phyloP scores from a whole-genome alignment of 2,888 invertebrate species.

The Agelastica alni region DNA sequence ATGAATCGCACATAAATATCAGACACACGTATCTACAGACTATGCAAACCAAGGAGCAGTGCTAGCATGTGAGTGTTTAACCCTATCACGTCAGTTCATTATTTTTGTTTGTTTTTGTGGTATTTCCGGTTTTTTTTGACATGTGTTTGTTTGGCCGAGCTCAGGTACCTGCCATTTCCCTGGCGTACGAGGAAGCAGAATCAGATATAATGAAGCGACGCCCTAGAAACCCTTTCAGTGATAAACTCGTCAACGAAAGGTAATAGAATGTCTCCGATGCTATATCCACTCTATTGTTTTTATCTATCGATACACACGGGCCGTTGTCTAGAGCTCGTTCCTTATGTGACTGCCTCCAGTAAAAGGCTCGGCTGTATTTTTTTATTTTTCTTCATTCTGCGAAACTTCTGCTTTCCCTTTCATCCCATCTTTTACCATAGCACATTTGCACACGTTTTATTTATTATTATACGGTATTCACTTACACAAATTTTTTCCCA shows the following conservation, averaged over 20 bases:
- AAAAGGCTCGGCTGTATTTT: constrained; percentile 32
- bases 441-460: constrained; percentile 21
- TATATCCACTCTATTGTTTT: constrained; percentile 17
- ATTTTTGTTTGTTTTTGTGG: constrained; percentile 34
- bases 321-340: constrained; percentile 18
- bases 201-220: constrained; percentile 99
- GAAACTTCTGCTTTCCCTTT: constrained; percentile 44
- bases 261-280: constrained; percentile 57
- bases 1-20: constrained; percentile 28
- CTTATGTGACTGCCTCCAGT: constrained; percentile 29
- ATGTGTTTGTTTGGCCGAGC: constrained; percentile 54
- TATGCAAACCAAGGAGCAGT: constrained; percentile 50
- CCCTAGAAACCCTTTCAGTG: constrained; percentile 95
- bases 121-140: constrained; percentile 52
- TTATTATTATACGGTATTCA: too few relatives aligned
- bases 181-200: constrained; percentile 98
- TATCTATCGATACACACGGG: constrained; percentile 22
- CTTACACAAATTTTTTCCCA: too few relatives aligned
- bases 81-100: constrained; percentile 37
- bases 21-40: constrained; percentile 33
- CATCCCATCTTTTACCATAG: constrained; percentile 24
- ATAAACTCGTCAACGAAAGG: constrained; percentile 99
- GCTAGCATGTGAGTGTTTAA: constrained; percentile 51
- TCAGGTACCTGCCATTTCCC: constrained; percentile 96
- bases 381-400: constrained; percentile 31